Conservation (phyloP, 2,888 invertebrate species). For the Zhengitettix transpicula region DNA sequence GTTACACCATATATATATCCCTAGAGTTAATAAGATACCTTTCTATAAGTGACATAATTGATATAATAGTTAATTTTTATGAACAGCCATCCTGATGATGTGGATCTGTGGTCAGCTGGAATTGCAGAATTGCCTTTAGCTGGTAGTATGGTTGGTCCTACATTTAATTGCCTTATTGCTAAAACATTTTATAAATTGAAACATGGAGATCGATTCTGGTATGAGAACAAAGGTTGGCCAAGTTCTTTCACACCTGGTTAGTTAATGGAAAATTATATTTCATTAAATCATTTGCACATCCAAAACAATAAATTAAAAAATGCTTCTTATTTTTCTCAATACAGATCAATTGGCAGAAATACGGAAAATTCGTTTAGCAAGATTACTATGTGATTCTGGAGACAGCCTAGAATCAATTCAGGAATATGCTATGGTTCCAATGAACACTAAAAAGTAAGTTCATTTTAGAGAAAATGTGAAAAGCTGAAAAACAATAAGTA, state of each 20-base stretch:
- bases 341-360: constrained; percentile 27
- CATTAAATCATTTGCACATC: neutral
- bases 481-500: no score
- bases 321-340: constrained; percentile 6
- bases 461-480: neutral
- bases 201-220: constrained; percentile 34
- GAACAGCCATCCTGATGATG: constrained; percentile 22
- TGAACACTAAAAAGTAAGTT: constrained; percentile 26
- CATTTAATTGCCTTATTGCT: constrained; percentile 34
- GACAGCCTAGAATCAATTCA: constrained; percentile 27
- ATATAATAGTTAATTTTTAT: neutral
- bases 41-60: neutral
- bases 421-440: constrained; percentile 26
- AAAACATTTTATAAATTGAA: constrained; percentile 28
- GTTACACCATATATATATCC: neutral
- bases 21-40: neutral
- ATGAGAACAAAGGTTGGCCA: constrained; percentile 27
- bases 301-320: neutral
- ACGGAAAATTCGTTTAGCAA: constrained; percentile 24
- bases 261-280: neutral
- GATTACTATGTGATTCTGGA: constrained; percentile 27
- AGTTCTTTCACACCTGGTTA: constrained; percentile 26
- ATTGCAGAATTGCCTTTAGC: constrained; percentile 28
- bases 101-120: constrained; percentile 27
- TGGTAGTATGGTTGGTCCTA: constrained; percentile 30